These are phyloP conservation scores for Euplagia quadripunctaria DNA, from an alignment of 2,888 invertebrate species.

Conservation along the genomic window DNA sequence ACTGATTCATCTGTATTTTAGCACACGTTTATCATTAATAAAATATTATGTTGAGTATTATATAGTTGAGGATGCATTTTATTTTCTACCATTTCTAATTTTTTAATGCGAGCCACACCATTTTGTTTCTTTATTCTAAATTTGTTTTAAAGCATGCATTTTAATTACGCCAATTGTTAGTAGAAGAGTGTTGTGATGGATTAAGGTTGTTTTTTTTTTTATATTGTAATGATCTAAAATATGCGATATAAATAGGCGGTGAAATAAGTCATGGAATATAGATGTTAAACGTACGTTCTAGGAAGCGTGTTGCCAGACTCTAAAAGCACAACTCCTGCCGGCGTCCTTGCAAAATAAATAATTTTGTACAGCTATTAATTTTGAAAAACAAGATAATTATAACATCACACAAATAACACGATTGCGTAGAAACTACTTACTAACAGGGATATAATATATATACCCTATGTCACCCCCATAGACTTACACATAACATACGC, in stretches of 20 bases:
- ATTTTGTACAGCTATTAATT: conserved; percentile 43
- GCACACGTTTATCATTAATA: background rate
- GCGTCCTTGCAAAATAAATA: conserved; percentile 75
- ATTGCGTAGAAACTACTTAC: background rate
- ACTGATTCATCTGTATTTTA: background rate
- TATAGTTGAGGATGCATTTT: background rate
- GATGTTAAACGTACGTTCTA: conserved; percentile 75
- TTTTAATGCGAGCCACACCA: background rate
- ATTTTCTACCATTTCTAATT: background rate
- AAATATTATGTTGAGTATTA: too few species aligned
- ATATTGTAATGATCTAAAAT: background rate
- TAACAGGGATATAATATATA: background rate
- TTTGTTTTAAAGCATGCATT: background rate
- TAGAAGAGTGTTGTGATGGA: background rate
- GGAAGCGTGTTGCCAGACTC: conserved; percentile 73
- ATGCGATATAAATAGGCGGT: background rate
- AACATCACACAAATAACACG: background rate
- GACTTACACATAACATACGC: too few species aligned
- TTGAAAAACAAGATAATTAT: conserved; percentile 11
- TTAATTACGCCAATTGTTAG: background rate
- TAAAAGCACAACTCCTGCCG: conserved; percentile 84
- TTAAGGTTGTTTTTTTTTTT: background rate
- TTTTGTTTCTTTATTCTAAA: background rate
- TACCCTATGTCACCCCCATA: background rate
- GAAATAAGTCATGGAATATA: conserved; percentile 48